Base-by-base conservation (phyloP, 2,888 invertebrate genomes). In the Helleia helle region DNA sequence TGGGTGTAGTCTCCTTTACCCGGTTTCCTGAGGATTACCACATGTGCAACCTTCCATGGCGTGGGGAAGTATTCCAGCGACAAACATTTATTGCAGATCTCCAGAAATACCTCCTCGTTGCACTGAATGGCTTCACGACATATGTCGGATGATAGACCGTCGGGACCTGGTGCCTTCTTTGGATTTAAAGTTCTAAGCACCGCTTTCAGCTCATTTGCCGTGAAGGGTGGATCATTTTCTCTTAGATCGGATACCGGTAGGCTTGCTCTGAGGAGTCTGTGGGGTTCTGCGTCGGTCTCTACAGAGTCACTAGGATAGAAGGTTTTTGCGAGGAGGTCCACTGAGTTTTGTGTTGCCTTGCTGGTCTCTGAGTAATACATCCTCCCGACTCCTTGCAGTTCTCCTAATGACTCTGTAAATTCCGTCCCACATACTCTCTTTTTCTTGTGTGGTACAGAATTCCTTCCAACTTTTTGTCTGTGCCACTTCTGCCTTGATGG, bases 81-180 rank as follows among this genome's bases (percentile, higher is more conserved):
- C n/a, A n/a, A n/a, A n/a, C n/a, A n/a, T n/a, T n/a, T n/a, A n/a
- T n/a, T n/a, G n/a, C n/a, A n/a, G n/a, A n/a, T n/a, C n/a, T n/a
- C n/a, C n/a, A n/a, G n/a, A n/a, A n/a, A n/a, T n/a, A 43, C 2
- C 1, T 44, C 43, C 2, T 8, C 41, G 4, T 44, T 31, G 3
- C 22, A 14, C 1, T 29, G 5, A 0, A 51, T 47, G 4, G 48
- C 48, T 2, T 14, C 26, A 1, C 2, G 6, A 36, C 54, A 54
- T n/a, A 58, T 56, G 31, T 56, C 55, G 0, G 54, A 42, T 0
- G 55, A 58, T 1, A 54, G 25, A 0, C 52, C 50, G 13, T 55
- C 57, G 1, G 31, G 25, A 0, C 51, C 55, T 1, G 55, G 53
- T 5, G 55, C 52, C 27, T 49, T 49, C 8, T 43, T 46, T 4